A percentile compares a stretch with the other conserved stretches of the same genome.
phyloP scores from a whole-genome alignment of 2,888 invertebrate genomes.

The Hirtodrosophila trivittata region DNA sequence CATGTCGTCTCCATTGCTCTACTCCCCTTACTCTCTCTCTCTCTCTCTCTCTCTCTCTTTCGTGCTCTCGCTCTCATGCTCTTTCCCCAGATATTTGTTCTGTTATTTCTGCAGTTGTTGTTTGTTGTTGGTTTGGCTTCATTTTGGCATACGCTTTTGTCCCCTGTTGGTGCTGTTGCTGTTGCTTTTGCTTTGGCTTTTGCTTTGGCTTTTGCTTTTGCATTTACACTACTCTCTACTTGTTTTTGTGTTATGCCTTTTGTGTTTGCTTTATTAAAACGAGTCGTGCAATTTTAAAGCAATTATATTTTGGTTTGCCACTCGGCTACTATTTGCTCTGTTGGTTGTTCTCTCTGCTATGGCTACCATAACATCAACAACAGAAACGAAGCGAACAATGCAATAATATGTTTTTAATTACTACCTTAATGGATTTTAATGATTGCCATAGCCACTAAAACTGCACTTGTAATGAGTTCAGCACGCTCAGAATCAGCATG shows the following conservation, averaged over 20 bases:
- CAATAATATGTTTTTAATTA: conserved; percentile 55
- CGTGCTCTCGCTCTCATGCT: not conserved
- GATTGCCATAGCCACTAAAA: conserved; percentile 42
- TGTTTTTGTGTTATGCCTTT: conserved; percentile 34
- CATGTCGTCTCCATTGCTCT: conserved; percentile 24
- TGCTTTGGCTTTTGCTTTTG: conserved; percentile 36
- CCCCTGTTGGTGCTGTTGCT: conserved; percentile 15
- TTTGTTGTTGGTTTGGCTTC: conserved; percentile 47
- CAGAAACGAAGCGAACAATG: conserved; percentile 36
- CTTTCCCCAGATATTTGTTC: conserved; percentile 1
- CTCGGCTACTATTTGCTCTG: conserved; percentile 20
- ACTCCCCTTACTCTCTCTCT: conserved; percentile 2
- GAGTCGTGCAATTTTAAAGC: conserved; percentile 80
- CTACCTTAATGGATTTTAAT: conserved; percentile 53
- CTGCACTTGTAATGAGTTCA: conserved; percentile 41
- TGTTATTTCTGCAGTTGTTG: conserved; percentile 29
- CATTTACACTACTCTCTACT: conserved; percentile 25
- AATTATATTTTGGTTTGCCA: conserved; percentile 65
- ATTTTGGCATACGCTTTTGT: conserved; percentile 37
- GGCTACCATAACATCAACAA: conserved; percentile 6
- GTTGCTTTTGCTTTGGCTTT: conserved; percentile 9
- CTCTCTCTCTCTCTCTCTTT: conserved; percentile 13
- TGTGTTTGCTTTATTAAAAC: conserved; percentile 72
- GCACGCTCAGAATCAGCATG: conserved; percentile 37
- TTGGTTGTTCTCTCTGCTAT: conserved; percentile 21